These are phyloP conservation scores for Microcaecilia unicolor DNA, from an alignment of 2,797 vertebrate species.

Conservation along the genomic window DNA sequence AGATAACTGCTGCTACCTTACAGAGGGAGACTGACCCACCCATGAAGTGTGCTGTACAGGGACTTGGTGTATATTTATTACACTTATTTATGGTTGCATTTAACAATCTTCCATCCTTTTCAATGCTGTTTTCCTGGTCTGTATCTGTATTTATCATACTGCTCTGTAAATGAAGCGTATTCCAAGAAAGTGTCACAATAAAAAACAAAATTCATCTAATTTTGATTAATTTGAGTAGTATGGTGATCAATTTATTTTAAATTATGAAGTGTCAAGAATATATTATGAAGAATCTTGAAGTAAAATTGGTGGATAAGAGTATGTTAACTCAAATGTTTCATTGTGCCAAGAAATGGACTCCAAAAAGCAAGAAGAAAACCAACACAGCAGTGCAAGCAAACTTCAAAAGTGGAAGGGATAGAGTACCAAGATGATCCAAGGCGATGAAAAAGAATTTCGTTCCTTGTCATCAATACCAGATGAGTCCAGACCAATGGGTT, in stretches of 20 bases:
- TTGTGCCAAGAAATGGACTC: too few relatives aligned
- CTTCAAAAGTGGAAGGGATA: too few relatives aligned
- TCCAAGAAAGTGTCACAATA: constrained; percentile 63
- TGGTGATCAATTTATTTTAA: constrained; percentile 15
- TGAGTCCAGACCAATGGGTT: too few relatives aligned
- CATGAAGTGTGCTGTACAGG: constrained; percentile 81
- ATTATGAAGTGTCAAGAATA: too few relatives aligned
- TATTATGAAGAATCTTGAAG: too few relatives aligned
- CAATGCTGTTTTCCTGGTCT: constrained; percentile 67
- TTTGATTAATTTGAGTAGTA: constrained; percentile 10
- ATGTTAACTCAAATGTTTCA: too few relatives aligned
- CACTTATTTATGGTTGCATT: constrained; percentile 96
- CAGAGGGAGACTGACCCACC: constrained; percentile 44
- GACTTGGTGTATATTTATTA: constrained; percentile 94
- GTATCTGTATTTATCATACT: constrained; percentile 64
- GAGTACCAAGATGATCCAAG: too few relatives aligned
- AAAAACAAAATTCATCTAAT: constrained; percentile 44
- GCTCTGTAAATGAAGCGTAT: constrained; percentile 67
- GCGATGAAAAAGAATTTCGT: too few relatives aligned
- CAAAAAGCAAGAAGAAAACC: too few relatives aligned
- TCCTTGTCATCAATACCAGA: too few relatives aligned
- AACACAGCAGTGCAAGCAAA: too few relatives aligned
- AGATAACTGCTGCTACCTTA: constrained; percentile 59
- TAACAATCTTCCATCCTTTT: constrained; percentile 71
- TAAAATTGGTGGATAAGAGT: too few relatives aligned